phyloP scores from a whole-genome alignment of 2,888 invertebrate species.

The Marasmarcha lunaedactyla region DNA sequence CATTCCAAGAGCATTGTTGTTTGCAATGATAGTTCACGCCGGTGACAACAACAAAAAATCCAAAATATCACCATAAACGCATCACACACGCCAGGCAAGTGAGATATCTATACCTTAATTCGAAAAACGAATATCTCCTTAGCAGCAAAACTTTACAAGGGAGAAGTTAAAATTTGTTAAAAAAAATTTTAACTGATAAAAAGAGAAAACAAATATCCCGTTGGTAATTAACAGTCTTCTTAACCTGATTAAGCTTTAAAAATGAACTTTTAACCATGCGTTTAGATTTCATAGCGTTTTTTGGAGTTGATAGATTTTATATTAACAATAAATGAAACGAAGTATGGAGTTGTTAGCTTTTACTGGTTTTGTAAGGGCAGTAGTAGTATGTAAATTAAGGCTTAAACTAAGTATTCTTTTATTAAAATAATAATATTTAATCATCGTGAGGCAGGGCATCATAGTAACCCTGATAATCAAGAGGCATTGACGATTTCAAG shows the following conservation, averaged over 20 bases:
- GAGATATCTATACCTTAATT: neutral
- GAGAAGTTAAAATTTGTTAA: neutral
- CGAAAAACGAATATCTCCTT: neutral
- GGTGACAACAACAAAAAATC: too few relatives aligned
- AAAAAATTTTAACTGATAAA: neutral
- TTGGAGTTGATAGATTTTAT: neutral
- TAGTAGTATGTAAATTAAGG: too few relatives aligned
- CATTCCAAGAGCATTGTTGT: too few relatives aligned
- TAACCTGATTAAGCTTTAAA: neutral
- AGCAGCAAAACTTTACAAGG: neutral
- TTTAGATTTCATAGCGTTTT: neutral
- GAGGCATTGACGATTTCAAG: conserved; percentile 6
- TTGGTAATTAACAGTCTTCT: neutral
- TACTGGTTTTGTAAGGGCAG: too few relatives aligned
- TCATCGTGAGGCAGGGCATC: conserved; percentile 4
- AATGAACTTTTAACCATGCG: neutral
- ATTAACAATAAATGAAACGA: neutral
- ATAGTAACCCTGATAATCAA: conserved; percentile 6
- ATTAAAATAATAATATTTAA: neutral
- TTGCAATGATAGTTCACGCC: too few relatives aligned
- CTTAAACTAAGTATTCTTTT: neutral
- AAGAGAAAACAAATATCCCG: neutral
- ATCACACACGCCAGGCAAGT: neutral
- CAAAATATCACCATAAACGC: too few relatives aligned
- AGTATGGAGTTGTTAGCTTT: neutral